phyloP scores from a whole-genome alignment of 2,888 invertebrate genomes.

The Penaeus monodon region DNA sequence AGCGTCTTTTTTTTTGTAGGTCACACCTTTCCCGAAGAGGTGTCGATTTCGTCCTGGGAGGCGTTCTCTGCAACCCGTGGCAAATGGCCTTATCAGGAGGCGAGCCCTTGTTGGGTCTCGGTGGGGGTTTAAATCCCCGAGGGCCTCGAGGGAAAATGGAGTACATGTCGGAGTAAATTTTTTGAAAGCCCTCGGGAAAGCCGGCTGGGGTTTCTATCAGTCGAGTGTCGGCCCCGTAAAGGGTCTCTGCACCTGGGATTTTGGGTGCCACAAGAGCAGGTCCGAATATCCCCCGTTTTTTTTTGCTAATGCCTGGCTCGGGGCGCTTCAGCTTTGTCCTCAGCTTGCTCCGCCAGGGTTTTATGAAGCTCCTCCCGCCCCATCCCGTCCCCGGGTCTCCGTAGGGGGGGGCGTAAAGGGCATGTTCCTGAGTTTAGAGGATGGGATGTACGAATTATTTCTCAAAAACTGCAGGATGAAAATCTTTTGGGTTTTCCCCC shows the following conservation, averaged over 20 bases:
- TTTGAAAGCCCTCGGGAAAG: conserved; percentile 35
- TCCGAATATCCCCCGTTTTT: too few relatives aligned
- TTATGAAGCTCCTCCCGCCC: too few relatives aligned
- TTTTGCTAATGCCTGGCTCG: too few relatives aligned
- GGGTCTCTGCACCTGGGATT: neutral
- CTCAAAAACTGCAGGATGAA: conserved; percentile 63
- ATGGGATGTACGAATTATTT: neutral
- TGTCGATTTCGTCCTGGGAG: conserved; percentile 58
- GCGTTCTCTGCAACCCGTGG: conserved; percentile 56
- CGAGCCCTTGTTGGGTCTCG: conserved; percentile 56
- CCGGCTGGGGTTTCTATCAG: neutral
- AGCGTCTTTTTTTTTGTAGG: conserved; percentile 58
- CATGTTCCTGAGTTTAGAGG: neutral
- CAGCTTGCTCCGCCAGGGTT: too few relatives aligned
- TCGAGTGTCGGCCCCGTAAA: conserved; percentile 32
- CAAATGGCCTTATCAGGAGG: conserved; percentile 63
- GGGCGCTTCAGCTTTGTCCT: too few relatives aligned
- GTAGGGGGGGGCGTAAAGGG: too few relatives aligned
- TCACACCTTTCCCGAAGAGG: conserved; percentile 55
- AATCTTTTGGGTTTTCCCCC: conserved; percentile 60
- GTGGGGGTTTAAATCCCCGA: conserved; percentile 55
- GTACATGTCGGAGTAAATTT: conserved; percentile 62
- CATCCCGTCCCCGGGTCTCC: too few relatives aligned
- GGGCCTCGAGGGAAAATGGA: conserved; percentile 62
- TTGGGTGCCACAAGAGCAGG: neutral